A percentile compares a stretch with the other conserved stretches of the same genome.
Conservation (phyloP, 1,140 invertebrate species). For the Cydia strobilella region DNA sequence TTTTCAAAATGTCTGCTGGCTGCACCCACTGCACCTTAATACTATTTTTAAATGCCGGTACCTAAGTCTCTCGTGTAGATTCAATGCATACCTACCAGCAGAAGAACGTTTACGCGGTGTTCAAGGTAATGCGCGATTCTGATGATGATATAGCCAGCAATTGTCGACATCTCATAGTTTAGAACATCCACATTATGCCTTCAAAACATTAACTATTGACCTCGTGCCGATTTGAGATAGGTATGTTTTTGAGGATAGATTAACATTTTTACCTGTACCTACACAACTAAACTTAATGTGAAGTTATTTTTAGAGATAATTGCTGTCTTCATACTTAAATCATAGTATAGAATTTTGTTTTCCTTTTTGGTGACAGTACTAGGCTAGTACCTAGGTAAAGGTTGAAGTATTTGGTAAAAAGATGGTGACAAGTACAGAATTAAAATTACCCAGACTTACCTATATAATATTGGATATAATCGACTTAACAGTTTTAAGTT, state of each 20-base stretch:
- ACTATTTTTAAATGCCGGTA: too few species aligned
- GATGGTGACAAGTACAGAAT: background rate
- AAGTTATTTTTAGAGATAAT: background rate
- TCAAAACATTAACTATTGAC: constrained; percentile 16
- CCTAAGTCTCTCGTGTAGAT: too few species aligned
- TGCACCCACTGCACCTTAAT: too few species aligned
- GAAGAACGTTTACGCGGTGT: background rate
- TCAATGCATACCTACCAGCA: background rate
- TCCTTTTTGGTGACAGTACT: background rate
- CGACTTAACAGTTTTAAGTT: background rate
- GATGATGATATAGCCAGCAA: background rate
- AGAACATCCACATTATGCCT: constrained; percentile 5
- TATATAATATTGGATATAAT: background rate
- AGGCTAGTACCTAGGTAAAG: background rate
- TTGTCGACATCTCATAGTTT: constrained; percentile 19
- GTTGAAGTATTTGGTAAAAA: background rate
- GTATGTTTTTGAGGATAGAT: background rate
- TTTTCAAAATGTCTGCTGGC: too few species aligned
- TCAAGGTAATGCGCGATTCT: background rate
- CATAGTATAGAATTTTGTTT: too few species aligned
- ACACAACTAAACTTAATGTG: background rate
- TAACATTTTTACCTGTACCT: background rate
- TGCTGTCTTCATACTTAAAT: background rate
- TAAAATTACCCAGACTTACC: background rate
- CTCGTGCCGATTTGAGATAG: constrained; percentile 17